A percentile compares a stretch with the other conserved stretches of the same genome.
Evolutionary conservation across 37 sponge, comb jelly and placozoan species (phyloP).

Genomic region (Agelas oroides): DNA sequence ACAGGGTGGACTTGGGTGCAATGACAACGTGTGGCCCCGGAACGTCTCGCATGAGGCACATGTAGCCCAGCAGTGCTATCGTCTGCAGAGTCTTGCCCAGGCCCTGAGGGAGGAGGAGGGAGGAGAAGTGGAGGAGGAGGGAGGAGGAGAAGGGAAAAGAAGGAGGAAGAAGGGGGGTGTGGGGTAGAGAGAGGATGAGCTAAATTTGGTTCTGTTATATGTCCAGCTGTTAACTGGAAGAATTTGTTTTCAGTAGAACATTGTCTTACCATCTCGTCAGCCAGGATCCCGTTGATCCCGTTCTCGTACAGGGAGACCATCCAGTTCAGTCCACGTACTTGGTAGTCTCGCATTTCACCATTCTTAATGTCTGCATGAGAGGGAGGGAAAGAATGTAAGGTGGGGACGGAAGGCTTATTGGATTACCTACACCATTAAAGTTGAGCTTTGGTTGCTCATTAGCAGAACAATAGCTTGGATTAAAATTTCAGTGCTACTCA

Average conservation of each 20-base stretch:
- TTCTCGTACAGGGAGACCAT: conserved; percentile 97
- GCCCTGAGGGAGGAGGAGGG: conserved; percentile 70
- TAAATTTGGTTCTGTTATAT: no score
- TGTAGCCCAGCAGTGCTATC: conserved; percentile 95
- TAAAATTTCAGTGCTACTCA: no score
- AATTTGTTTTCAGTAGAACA: not conserved
- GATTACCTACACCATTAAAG: no score
- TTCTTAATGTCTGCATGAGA: conserved; percentile 82
- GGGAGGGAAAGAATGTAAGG: no score
- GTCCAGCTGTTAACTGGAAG: no score
- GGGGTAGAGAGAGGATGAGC: not conserved
- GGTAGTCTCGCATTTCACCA: conserved; percentile 99
- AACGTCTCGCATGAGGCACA: conserved; percentile 81
- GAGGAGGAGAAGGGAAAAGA: not conserved
- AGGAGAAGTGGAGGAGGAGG: not conserved
- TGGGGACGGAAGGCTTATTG: not conserved
- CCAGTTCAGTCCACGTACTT: conserved; percentile 98
- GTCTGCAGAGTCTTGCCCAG: conserved; percentile 99
- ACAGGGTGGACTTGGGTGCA: conserved; percentile 96
- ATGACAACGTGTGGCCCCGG: conserved; percentile 93
- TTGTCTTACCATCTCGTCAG: conserved; percentile 95
- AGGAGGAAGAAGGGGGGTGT: no score
- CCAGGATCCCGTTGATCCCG: conserved; percentile 97
- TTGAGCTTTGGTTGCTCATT: no score
- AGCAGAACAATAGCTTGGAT: no score